These are phyloP conservation scores for Zosterops borbonicus DNA, from an alignment of 2,113 vertebrate species.

Conservation along the genomic window DNA sequence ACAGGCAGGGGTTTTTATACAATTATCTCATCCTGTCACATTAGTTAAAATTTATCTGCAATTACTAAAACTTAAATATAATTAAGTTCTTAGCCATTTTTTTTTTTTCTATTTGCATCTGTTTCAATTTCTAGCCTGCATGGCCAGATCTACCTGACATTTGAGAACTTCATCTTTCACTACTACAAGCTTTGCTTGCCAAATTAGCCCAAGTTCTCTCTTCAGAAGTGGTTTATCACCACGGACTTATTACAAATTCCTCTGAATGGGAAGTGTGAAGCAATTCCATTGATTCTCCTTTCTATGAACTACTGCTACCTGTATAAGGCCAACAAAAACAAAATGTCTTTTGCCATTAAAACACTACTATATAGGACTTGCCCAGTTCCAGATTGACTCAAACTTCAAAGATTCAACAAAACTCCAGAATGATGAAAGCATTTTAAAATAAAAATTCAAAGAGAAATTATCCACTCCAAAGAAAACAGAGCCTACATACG, in stretches of 20 bases:
- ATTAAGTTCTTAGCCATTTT: background rate
- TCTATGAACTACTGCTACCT: background rate
- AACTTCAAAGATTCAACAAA: background rate
- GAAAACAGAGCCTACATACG: background rate
- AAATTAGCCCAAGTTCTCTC: background rate
- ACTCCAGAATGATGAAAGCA: background rate
- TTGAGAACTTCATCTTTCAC: background rate
- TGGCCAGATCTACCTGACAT: background rate
- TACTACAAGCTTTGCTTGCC: background rate
- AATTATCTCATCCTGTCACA: background rate
- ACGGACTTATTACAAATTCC: background rate
- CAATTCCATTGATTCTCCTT: background rate
- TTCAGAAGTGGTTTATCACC: background rate
- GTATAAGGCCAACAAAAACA: background rate
- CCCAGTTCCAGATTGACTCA: background rate
- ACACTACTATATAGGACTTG: background rate
- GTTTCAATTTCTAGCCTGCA: background rate
- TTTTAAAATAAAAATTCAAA: background rate
- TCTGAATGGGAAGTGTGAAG: background rate
- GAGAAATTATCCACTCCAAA: background rate
- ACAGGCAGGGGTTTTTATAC: background rate
- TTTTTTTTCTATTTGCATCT: background rate
- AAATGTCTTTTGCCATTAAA: background rate
- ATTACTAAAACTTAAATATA: constrained; percentile 16
- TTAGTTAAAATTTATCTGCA: background rate